A percentile compares a stretch with the other conserved stretches of the same genome.
These are phyloP conservation scores for Hyposmocoma kahamanoa DNA, from an alignment of 1,140 invertebrate genomes.

Conservation along the genomic window DNA sequence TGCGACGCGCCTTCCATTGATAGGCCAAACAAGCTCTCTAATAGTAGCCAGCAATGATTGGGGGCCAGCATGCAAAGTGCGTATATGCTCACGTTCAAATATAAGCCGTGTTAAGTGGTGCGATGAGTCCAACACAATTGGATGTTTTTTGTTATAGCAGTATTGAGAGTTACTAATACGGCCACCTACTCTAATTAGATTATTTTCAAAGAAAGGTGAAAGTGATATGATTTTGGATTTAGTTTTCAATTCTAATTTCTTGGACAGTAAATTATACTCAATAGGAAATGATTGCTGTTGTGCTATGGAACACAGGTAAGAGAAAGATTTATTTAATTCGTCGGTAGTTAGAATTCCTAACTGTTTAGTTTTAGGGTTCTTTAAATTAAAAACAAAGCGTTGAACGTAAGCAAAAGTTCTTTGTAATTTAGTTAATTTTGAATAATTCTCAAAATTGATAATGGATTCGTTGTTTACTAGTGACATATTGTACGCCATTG, in stretches of 20 bases:
- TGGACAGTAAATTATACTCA: not conserved
- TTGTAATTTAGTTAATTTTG: not conserved
- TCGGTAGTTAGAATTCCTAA: not conserved
- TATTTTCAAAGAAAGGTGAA: not conserved
- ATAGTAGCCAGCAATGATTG: not conserved
- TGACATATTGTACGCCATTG: not conserved
- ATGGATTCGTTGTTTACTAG: not conserved
- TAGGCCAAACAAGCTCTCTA: not conserved
- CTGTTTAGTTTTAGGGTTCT: not conserved
- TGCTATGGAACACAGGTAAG: not conserved
- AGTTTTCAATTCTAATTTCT: not conserved
- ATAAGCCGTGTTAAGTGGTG: not conserved
- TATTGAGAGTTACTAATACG: not conserved
- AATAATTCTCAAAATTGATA: slow-evolving; percentile 2
- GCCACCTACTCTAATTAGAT: not conserved
- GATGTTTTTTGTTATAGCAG: not conserved
- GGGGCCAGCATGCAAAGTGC: not conserved
- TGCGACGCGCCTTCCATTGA: not conserved
- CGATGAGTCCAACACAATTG: not conserved
- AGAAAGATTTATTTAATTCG: not conserved
- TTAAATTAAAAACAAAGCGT: not conserved
- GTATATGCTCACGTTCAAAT: not conserved
- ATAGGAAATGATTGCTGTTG: not conserved
- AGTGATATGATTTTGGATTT: not conserved
- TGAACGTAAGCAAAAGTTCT: not conserved